Evolutionary conservation across 1,140 invertebrate genomes (phyloP).

Genomic region (Spodoptera litura): DNA sequence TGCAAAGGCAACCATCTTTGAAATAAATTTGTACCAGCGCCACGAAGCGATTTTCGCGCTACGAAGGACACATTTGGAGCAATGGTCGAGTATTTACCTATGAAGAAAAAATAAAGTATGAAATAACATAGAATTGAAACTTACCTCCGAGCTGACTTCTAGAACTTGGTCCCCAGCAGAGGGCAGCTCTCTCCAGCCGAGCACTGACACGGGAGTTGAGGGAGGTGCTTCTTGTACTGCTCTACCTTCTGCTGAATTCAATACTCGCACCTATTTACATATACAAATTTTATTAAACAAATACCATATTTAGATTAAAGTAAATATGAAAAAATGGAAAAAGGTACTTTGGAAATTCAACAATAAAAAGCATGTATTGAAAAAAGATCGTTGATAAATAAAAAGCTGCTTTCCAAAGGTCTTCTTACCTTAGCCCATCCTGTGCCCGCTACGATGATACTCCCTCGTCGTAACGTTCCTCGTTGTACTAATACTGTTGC

Average conservation of each 20-base stretch:
- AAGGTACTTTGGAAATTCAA: not conserved
- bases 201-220: slow-evolving; percentile 94
- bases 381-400: no score
- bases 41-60: no score
- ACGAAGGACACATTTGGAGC: no score
- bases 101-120: no score
- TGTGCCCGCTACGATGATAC: slow-evolving; percentile 93
- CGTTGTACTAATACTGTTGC: slow-evolving; percentile 95
- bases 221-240: slow-evolving; percentile 90
- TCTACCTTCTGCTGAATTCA: slow-evolving; percentile 93
- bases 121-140: not conserved
- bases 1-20: no score
- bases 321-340: no score
- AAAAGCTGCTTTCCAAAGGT: not conserved
- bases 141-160: slow-evolving; percentile 92
- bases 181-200: slow-evolving; percentile 96
- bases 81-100: no score
- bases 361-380: not conserved
- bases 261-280: slow-evolving; percentile 88
- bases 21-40: no score
- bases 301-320: no score
- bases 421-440: slow-evolving; percentile 90
- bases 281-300: not conserved
- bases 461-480: slow-evolving; percentile 94
- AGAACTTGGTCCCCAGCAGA: slow-evolving; percentile 94